phyloP scores from a whole-genome alignment of 2,888 invertebrate species.

The Pammene aurita region DNA sequence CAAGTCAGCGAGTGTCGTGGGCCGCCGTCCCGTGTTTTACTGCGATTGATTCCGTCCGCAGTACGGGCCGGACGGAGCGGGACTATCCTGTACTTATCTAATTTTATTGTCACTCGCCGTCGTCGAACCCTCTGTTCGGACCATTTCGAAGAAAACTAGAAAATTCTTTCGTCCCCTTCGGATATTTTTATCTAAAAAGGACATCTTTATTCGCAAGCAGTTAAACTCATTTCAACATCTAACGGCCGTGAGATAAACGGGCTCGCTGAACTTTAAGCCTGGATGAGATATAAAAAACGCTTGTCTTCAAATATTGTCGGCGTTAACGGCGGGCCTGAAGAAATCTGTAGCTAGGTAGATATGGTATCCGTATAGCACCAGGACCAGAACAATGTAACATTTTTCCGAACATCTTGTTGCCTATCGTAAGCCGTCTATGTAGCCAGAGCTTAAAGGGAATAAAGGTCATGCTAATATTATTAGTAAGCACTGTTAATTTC shows the following conservation, averaged over 20 bases:
- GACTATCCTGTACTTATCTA: slow-evolving; percentile 81
- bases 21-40: slow-evolving; percentile 72
- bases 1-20: slow-evolving; percentile 48
- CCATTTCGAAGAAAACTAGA: slow-evolving; percentile 66
- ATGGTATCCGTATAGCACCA: no score
- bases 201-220: slow-evolving; percentile 77
- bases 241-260: slow-evolving; percentile 64
- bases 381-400: no score
- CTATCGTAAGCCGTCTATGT: no score
- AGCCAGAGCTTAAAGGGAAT: no score
- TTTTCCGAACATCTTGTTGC: no score
- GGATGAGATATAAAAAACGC: slow-evolving; percentile 56
- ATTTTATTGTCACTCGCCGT: slow-evolving; percentile 81
- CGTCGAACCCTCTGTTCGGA: slow-evolving; percentile 67
- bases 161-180: slow-evolving; percentile 67
- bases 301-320: slow-evolving; percentile 53
- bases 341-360: no score
- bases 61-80: slow-evolving; percentile 68
- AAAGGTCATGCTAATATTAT: no score
- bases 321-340: slow-evolving; percentile 33
- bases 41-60: slow-evolving; percentile 80
- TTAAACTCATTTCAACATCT: slow-evolving; percentile 76
- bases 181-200: slow-evolving; percentile 73
- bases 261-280: slow-evolving; percentile 53
- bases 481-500: no score